These are phyloP conservation scores for Danio aesculapii DNA, from an alignment of 2,797 vertebrate genomes.

Conservation along the genomic window DNA sequence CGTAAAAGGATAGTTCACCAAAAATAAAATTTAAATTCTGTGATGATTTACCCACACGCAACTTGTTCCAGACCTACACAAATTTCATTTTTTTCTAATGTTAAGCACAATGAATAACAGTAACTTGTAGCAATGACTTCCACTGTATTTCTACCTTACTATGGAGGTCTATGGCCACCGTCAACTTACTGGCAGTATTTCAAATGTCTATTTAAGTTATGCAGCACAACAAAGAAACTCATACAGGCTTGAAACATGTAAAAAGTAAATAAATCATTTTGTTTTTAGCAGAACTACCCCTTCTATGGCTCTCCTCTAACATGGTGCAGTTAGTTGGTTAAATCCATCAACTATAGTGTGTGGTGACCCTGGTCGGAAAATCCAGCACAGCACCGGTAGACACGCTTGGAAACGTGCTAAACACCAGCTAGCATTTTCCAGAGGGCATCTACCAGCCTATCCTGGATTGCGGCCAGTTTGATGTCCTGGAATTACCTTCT, in stretches of 20 bases:
- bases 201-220: too few relatives aligned
- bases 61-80: too few relatives aligned
- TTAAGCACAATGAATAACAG: too few relatives aligned
- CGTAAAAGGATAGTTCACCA: neutral
- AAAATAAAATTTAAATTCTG: neutral
- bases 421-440: slow-evolving; percentile 5
- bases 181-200: too few relatives aligned
- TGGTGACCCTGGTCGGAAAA: slow-evolving; percentile 8
- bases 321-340: slow-evolving; percentile 43
- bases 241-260: neutral
- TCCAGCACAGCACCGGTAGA: neutral
- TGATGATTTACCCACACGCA: too few relatives aligned
- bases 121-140: too few relatives aligned
- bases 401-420: neutral
- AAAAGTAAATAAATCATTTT: neutral
- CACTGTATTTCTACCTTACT: too few relatives aligned
- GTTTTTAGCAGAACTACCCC: neutral
- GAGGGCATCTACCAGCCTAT: slow-evolving; percentile 22
- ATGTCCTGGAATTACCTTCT: slow-evolving; percentile 81
- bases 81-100: too few relatives aligned
- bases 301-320: neutral
- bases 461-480: slow-evolving; percentile 35
- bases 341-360: slow-evolving; percentile 5
- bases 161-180: too few relatives aligned
- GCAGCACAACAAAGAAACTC: too few relatives aligned